Conservation (phyloP, 2,888 invertebrate species). For the Nebria brevicollis region DNA sequence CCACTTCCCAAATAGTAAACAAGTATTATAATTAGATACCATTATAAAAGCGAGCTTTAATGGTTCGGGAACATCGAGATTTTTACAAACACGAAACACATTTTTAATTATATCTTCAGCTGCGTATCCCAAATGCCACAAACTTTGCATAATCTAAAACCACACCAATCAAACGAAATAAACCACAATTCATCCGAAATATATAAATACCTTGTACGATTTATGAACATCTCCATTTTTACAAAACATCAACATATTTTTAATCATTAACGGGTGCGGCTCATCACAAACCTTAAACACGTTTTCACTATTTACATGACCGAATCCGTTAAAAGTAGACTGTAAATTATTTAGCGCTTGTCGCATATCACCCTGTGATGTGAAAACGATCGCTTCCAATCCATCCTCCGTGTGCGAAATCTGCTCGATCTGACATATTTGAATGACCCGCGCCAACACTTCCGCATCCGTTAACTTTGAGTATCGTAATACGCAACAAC, state of each 20-base stretch:
- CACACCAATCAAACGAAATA: not conserved
- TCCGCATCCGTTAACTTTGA: conserved; percentile 91
- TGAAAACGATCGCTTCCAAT: conserved; percentile 94
- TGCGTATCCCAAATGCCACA: conserved; percentile 95
- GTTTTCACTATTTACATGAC: conserved; percentile 89
- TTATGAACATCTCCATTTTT: conserved; percentile 82
- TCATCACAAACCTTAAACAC: conserved; percentile 99
- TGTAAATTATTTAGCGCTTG: conserved; percentile 98
- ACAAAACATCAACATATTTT: conserved; percentile 90
- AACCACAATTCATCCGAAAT: not conserved
- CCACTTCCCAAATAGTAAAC: not conserved
- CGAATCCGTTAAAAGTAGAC: conserved; percentile 92
- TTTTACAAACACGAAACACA: conserved; percentile 93
- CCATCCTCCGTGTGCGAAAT: conserved; percentile 91
- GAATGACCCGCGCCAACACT: conserved; percentile 81
- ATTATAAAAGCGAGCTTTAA: conserved; percentile 86
- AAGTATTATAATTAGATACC: conserved; percentile 59
- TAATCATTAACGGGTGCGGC: conserved; percentile 94
- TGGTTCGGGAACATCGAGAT: conserved; percentile 81
- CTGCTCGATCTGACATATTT: conserved; percentile 79
- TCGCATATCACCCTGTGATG: conserved; percentile 98
- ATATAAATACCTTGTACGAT: conserved; percentile 74
- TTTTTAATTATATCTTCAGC: conserved; percentile 96
- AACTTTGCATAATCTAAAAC: conserved; percentile 79
- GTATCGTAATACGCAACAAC: conserved; percentile 96